Base-by-base conservation (phyloP, 2,888 invertebrate genomes). In the Drosophila greeni region DNA sequence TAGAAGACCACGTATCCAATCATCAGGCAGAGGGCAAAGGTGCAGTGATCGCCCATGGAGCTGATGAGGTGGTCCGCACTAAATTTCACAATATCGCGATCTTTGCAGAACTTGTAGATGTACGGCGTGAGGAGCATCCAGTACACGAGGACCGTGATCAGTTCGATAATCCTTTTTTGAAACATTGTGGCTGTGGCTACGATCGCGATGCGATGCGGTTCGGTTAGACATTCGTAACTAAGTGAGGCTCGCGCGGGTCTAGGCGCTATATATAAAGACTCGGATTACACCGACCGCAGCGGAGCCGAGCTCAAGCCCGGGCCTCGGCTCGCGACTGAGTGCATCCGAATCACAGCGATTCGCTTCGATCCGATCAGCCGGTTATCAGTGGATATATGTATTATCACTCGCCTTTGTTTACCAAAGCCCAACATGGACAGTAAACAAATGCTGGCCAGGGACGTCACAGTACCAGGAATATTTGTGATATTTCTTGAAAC, bases 131-230 rank as follows among this genome's bases (percentile, higher is more conserved):
- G 29, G 3, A 82, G 70, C 70, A 83, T 61, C 85, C 85, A 84
- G 55, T 76, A 84, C 12, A 80, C 70, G 14, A 83, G 56, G 12
- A 83, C 57, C 31, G 76, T 72, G 36, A 78, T 78, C 18, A 84
- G 20, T 64, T 84, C 83, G 48, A 83, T 72, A 64, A 84, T 70
- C 60, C 85, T 75, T 74, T 83, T 84, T 47, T 82, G 83, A 74
- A 82, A 83, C 83, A 84, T 84, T 66, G 59, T 67, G 18, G 51
- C 66, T 43, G 33, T 12, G n/a, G n/a, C 31, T 36, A 9, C 26
- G 55, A 36, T 57, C 45, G 42, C 40, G 59, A 12, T 48, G 48
- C 58, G 69, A 60, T 65, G 58, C 69, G 82, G 52, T 60, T 71
- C 65, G 73, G 60, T 74, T 75, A 61, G 75, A 73, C 75, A 57